Evolutionary conservation across 2,888 invertebrate genomes (phyloP).

Genomic region (Apamea crenata): DNA sequence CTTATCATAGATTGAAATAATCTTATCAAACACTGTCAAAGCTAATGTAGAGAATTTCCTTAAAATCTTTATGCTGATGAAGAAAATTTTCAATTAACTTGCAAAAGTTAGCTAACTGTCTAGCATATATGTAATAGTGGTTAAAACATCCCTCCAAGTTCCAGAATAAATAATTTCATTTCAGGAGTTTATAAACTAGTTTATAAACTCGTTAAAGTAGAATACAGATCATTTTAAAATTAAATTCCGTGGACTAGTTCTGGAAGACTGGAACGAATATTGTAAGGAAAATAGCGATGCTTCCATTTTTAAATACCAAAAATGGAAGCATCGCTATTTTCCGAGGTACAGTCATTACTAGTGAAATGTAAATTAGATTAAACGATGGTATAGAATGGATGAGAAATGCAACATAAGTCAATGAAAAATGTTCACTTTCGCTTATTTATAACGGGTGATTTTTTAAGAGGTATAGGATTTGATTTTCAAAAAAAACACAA

Average conservation of each 20-base stretch:
- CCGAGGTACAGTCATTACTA: neutral
- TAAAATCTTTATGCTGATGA: neutral
- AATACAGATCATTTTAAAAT: conserved; percentile 5
- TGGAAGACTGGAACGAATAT: conserved; percentile 16
- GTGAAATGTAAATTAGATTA: neutral
- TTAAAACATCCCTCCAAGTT: neutral
- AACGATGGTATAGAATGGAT: neutral
- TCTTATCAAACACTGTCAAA: neutral
- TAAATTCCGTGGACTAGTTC: conserved; percentile 18
- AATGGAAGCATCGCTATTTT: conserved; percentile 14
- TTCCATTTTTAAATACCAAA: too few species aligned
- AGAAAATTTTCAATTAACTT: neutral
- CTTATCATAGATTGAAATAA: neutral
- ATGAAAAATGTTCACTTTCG: neutral
- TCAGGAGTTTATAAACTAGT: neutral
- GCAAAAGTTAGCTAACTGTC: neutral
- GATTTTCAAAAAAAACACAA: too few species aligned
- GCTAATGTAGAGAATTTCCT: conserved; percentile 1
- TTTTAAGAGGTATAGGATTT: too few species aligned
- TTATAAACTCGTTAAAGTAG: conserved; percentile 14
- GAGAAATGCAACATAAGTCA: too few species aligned
- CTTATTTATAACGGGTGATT: too few species aligned
- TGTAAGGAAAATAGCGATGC: too few species aligned
- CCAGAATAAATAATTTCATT: neutral
- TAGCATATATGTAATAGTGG: neutral